Conservation (phyloP, 2,888 invertebrate species). For the Camponotus fellah region DNA sequence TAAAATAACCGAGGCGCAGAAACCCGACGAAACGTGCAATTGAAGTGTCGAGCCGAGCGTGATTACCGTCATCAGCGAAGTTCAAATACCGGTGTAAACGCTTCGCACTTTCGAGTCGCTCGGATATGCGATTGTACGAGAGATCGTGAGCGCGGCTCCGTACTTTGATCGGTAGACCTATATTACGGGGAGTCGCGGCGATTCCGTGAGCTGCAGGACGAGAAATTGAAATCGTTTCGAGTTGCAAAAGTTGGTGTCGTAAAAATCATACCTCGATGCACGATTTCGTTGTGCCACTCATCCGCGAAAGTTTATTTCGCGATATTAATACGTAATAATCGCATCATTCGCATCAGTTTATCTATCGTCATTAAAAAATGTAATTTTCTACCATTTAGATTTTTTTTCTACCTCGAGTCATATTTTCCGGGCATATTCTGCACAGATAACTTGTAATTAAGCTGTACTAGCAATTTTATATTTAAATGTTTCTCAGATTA, state of each 20-base stretch:
- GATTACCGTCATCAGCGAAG: slow-evolving; percentile 84
- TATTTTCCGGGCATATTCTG: not conserved
- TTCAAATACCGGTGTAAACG: slow-evolving; percentile 83
- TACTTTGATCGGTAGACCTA: slow-evolving; percentile 74
- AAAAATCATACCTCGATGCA: slow-evolving; percentile 1
- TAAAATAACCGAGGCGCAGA: slow-evolving; percentile 81
- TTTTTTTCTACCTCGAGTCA: too few relatives aligned
- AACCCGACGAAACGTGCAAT: slow-evolving; percentile 84
- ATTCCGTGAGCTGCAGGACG: slow-evolving; percentile 57
- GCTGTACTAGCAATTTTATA: too few relatives aligned
- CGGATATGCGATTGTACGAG: slow-evolving; percentile 78
- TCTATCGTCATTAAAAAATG: not conserved
- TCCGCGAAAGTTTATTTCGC: slow-evolving; percentile 22
- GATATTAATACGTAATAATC: not conserved
- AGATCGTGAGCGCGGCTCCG: slow-evolving; percentile 75
- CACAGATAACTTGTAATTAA: too few relatives aligned
- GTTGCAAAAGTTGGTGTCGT: slow-evolving; percentile 52
- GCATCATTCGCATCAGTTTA: not conserved
- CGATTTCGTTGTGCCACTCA: not conserved
- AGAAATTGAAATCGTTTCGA: slow-evolving; percentile 73
- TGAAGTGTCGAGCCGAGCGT: slow-evolving; percentile 78
- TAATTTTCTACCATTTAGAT: not conserved
- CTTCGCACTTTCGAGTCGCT: slow-evolving; percentile 81
- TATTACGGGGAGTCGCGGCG: slow-evolving; percentile 72
- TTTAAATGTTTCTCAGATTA: not conserved